Evolutionary conservation across 2,113 vertebrate genomes (phyloP).

Genomic region (Puma concolor): DNA sequence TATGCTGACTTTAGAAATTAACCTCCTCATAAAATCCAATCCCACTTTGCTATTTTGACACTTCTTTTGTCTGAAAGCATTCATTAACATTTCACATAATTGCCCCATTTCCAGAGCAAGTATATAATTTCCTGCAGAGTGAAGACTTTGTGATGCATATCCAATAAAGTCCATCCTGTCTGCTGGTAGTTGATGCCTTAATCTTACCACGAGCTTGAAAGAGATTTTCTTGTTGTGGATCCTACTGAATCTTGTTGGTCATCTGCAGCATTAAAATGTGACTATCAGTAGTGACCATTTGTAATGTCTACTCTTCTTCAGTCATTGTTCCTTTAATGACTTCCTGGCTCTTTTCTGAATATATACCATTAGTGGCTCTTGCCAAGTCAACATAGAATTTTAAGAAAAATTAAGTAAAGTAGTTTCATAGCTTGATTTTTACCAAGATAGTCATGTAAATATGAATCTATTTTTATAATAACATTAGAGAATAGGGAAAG

Average conservation of each 20-base stretch:
- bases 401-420: not conserved
- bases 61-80: slow-evolving; percentile 76
- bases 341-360: slow-evolving; percentile 36
- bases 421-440: slow-evolving; percentile 31
- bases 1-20: slow-evolving; percentile 78
- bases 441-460: not conserved
- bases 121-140: slow-evolving; percentile 73
- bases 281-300: not conserved
- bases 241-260: not conserved
- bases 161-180: slow-evolving; percentile 71
- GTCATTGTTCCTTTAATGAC: not conserved
- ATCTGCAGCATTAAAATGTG: not conserved
- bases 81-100: slow-evolving; percentile 81
- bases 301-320: not conserved
- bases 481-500: not conserved
- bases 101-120: slow-evolving; percentile 75
- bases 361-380: not conserved
- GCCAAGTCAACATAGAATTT: not conserved
- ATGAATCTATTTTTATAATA: slow-evolving; percentile 32
- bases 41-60: slow-evolving; percentile 80
- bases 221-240: not conserved
- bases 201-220: not conserved
- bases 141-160: slow-evolving; percentile 69
- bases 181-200: slow-evolving; percentile 28
- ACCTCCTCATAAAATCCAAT: slow-evolving; percentile 78